Evolutionary conservation across 1,140 invertebrate genomes (phyloP).

Genomic region (Coenobita brevimanus): DNA sequence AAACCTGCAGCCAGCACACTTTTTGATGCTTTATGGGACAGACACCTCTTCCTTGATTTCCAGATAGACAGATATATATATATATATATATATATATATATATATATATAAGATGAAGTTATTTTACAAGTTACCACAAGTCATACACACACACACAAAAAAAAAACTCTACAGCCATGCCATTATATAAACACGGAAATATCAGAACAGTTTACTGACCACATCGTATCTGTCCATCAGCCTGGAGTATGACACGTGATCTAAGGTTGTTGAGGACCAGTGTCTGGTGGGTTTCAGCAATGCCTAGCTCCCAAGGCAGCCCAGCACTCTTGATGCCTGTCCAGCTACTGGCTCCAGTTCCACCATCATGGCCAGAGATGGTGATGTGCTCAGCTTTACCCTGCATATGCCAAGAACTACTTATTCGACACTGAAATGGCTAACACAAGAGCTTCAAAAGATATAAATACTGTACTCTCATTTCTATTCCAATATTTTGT

Average conservation of each 20-base stretch:
- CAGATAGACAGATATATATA: too few relatives aligned
- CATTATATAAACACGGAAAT: background rate
- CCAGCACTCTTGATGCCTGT: slow-evolving; percentile 80
- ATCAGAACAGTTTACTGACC: slow-evolving; percentile 71
- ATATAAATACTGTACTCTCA: background rate
- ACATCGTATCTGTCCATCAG: slow-evolving; percentile 94
- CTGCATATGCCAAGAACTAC: too few relatives aligned
- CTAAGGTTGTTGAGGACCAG: slow-evolving; percentile 96
- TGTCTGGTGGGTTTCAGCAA: slow-evolving; percentile 97
- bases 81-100: too few relatives aligned
- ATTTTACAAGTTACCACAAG: too few relatives aligned
- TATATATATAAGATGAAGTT: too few relatives aligned
- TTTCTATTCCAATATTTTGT: too few relatives aligned
- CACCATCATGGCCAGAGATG: slow-evolving; percentile 98
- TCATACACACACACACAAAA: too few relatives aligned
- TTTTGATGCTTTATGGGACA: background rate
- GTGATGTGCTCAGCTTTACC: slow-evolving; percentile 99
- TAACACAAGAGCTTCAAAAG: too few relatives aligned
- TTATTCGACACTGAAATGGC: too few relatives aligned
- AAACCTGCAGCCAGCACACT: slow-evolving; percentile 78
- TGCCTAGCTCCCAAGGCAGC: slow-evolving; percentile 97
- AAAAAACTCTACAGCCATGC: background rate
- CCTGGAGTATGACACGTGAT: slow-evolving; percentile 95
- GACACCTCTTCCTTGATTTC: too few relatives aligned
- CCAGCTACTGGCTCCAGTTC: slow-evolving; percentile 98